phyloP scores from a whole-genome alignment of 2,888 invertebrate species.

The Ormyrus thymus region DNA sequence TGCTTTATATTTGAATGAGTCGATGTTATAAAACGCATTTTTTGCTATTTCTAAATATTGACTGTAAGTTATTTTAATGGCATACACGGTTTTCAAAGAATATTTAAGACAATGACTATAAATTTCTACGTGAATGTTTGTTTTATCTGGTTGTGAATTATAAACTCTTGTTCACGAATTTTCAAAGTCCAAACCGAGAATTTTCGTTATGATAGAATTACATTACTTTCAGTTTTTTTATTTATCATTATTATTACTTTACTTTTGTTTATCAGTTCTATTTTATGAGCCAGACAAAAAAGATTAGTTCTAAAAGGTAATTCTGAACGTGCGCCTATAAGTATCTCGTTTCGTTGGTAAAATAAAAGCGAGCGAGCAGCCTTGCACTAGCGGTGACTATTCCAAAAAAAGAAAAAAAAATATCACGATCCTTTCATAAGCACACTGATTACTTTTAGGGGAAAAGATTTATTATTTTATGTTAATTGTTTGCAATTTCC shows the following conservation, averaged over 20 bases:
- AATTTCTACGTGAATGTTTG: constrained; percentile 19
- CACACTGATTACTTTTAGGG: constrained; percentile 36
- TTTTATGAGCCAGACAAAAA: constrained; percentile 37
- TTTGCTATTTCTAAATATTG: too few relatives aligned
- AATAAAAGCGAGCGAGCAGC: constrained; percentile 47
- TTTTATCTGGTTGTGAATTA: constrained; percentile 40
- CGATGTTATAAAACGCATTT: background rate
- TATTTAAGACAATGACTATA: constrained; percentile 14
- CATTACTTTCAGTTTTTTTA: constrained; percentile 13
- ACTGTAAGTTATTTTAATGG: too few relatives aligned
- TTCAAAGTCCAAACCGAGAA: background rate
- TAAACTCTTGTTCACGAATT: constrained; percentile 10
- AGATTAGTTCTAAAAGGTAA: constrained; percentile 37
- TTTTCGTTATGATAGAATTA: constrained; percentile 6
- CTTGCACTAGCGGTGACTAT: constrained; percentile 53
- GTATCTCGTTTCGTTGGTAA: constrained; percentile 43
- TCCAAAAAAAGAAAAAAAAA: constrained; percentile 36
- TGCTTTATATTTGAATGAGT: constrained; percentile 29
- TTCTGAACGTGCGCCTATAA: constrained; percentile 37
- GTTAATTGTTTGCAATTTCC: background rate
- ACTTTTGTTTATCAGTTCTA: constrained; percentile 48
- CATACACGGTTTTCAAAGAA: too few relatives aligned
- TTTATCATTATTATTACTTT: constrained; percentile 32
- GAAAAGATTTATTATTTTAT: constrained; percentile 32
- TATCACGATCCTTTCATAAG: constrained; percentile 11